These are phyloP conservation scores for Natator depressus DNA, from an alignment of 2,113 vertebrate species.

Conservation along the genomic window DNA sequence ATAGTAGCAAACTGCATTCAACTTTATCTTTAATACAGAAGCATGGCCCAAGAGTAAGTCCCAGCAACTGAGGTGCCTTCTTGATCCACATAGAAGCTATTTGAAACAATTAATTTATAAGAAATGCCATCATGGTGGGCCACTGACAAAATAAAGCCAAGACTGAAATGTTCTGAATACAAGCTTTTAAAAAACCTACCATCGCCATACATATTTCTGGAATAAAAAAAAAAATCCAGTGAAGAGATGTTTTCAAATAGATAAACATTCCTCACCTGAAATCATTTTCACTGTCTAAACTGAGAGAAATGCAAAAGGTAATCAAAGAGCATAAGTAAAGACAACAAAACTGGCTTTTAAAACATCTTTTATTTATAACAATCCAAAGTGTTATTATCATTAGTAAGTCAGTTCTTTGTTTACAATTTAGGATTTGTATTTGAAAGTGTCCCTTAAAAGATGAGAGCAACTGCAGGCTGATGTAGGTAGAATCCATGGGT, in stretches of 20 bases:
- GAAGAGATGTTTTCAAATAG: neutral
- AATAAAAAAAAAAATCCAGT: neutral
- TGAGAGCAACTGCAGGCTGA: slow-evolving; percentile 3
- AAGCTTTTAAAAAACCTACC: neutral
- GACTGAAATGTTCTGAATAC: neutral
- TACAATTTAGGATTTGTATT: slow-evolving; percentile 22
- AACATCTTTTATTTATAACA: neutral
- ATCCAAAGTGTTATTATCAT: neutral
- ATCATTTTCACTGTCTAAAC: neutral
- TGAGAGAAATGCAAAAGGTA: neutral
- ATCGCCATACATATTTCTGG: neutral
- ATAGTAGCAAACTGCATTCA: slow-evolving; percentile 7
- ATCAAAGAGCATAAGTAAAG: neutral
- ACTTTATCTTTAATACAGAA: neutral
- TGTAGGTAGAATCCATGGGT: neutral
- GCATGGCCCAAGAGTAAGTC: neutral
- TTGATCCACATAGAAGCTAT: neutral
- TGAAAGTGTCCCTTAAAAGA: slow-evolving; percentile 5
- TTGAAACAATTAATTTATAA: neutral
- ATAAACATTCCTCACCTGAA: neutral
- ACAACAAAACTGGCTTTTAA: neutral
- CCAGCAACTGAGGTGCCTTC: neutral
- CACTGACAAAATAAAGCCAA: neutral
- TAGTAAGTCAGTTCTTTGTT: neutral
- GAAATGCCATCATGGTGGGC: neutral